These are phyloP conservation scores for Paralichthys olivaceus DNA, from an alignment of 2,113 vertebrate species.

Conservation along the genomic window DNA sequence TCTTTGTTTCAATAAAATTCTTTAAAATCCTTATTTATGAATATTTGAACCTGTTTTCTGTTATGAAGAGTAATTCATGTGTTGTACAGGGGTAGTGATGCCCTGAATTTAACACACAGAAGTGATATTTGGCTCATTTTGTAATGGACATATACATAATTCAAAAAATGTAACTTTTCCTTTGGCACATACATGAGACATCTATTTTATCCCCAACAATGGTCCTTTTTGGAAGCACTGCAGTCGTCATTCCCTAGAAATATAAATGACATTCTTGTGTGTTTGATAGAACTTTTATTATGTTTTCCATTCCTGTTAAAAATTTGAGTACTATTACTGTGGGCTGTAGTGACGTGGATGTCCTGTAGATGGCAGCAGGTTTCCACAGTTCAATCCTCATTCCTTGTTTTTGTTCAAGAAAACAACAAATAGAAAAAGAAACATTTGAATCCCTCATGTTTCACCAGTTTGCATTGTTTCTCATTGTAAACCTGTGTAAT, in stretches of 20 bases:
- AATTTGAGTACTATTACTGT: background rate
- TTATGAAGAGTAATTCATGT: background rate
- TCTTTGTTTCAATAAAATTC: slow-evolving; percentile 87
- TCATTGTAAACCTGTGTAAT: background rate
- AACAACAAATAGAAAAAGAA: slow-evolving; percentile 14
- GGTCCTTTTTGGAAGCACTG: background rate
- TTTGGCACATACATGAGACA: background rate
- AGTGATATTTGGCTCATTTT: background rate
- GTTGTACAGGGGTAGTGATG: background rate
- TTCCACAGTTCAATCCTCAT: slow-evolving; percentile 7
- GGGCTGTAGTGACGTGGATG: slow-evolving; percentile 1
- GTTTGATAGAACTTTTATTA: background rate
- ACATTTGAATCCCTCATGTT: background rate
- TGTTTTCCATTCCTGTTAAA: background rate
- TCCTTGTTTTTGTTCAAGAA: slow-evolving; percentile 46
- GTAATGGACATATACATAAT: too few relatives aligned
- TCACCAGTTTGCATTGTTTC: background rate
- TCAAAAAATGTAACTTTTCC: background rate
- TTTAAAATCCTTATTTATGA: slow-evolving; percentile 75
- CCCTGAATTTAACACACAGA: background rate
- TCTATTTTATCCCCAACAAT: background rate
- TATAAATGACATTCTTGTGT: background rate
- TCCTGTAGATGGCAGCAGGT: slow-evolving; percentile 71
- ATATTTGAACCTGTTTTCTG: slow-evolving; percentile 45
- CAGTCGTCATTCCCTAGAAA: background rate